Conservation (phyloP, 37 sponge, comb jelly and placozoan species). For the Cliona cf. orientalis region DNA sequence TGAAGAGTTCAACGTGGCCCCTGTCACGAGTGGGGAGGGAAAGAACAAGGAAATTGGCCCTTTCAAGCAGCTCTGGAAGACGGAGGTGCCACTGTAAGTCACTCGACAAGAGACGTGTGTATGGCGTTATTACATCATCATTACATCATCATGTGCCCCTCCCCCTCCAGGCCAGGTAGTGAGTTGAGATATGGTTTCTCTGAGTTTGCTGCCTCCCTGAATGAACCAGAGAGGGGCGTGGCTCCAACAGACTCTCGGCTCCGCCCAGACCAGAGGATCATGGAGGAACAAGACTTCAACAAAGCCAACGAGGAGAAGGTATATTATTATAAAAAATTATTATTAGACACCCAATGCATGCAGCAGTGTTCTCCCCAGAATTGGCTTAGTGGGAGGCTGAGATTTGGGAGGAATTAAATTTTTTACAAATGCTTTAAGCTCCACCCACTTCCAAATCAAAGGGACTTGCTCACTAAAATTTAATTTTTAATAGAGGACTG, state of each 20-base stretch:
- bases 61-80: slow-evolving; percentile 45
- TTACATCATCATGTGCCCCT: not conserved
- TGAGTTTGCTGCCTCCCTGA: slow-evolving; percentile 76
- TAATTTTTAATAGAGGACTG: too few relatives aligned
- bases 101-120: not conserved
- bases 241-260: slow-evolving; percentile 91
- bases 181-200: slow-evolving; percentile 89
- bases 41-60: slow-evolving; percentile 58
- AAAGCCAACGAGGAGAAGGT: slow-evolving; percentile 83
- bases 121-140: not conserved
- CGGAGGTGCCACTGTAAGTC: slow-evolving; percentile 53
- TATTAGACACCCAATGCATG: too few relatives aligned
- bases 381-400: too few relatives aligned
- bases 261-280: slow-evolving; percentile 89
- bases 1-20: slow-evolving; percentile 67
- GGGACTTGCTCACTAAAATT: too few relatives aligned
- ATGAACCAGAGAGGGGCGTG: slow-evolving; percentile 91
- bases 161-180: slow-evolving; percentile 51
- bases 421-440: not conserved
- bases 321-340: not conserved
- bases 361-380: too few relatives aligned
- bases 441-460: too few relatives aligned
- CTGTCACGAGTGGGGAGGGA: slow-evolving; percentile 51
- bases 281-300: slow-evolving; percentile 91
- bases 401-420: not conserved